Evolutionary conservation across 30 jellyfish, hydroid and myxozoan genomes (phyloP), one percentile per base, ranked within the genome.

Genomic region (Turritopsis dohrnii): DNA sequence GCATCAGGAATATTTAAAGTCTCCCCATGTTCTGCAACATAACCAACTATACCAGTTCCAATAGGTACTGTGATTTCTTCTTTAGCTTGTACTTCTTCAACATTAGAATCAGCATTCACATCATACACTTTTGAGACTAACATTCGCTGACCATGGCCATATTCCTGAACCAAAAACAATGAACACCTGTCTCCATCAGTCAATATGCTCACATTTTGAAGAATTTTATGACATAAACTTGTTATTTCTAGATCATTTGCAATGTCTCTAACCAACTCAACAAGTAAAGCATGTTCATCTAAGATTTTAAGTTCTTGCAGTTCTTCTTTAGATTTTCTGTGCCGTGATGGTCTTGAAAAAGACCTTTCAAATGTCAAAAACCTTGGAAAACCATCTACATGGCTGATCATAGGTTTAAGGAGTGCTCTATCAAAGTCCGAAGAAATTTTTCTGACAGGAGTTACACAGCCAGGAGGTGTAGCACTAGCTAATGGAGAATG

Each of bases 101-200:
- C 92, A 54, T 85, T 76, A 0, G 98, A 92, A 84, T 92, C 98
- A 21, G 98, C 98, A 80, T 93, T 93, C 24, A 89, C 98, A 85
- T 93, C 98, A 88, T 89, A 93, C 25, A 93, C 96, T 65, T 93
- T 88, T 20, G 98, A 85, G 60, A 87, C 95, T 52, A 93, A 79
- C 76, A 88, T 76, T 69, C 90, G 86, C 60, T 87, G 89, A 27
- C 98, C 98, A 71, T 88, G 90, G 66, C 97, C 87, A 80, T 80
- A 80, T 25, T 93, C 98, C 30, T 93, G 89, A n/a, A 86, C 97
- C 22, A 93, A 84, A 86, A 93, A 93, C 52, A 93, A 53, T 17
- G 98, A 93, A 71, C 98, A 93, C 19, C 98, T 89, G 72, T 93
- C 98, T 31, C 96, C 96, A 81, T 84, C 88, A 31, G 96, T 88